Conservation (phyloP, 2,797 vertebrate genomes). For the Harpagifer antarcticus region DNA sequence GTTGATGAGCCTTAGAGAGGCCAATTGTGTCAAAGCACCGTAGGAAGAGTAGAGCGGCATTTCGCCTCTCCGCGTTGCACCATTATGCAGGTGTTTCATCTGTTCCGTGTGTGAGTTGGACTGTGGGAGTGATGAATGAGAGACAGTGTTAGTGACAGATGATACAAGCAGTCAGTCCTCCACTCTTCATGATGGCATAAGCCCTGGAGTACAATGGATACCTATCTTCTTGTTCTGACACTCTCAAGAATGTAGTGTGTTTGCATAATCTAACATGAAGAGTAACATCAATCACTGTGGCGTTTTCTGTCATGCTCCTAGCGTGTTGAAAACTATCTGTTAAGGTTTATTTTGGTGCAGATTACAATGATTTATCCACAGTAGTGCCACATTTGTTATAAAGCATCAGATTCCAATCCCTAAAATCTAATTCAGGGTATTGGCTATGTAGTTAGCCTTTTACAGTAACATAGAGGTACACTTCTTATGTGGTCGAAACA, state of each 20-base stretch:
- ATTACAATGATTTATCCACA: constrained; percentile 17
- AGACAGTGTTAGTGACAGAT: constrained; percentile 59
- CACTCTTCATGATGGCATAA: constrained; percentile 54
- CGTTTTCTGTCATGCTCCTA: constrained; percentile 31
- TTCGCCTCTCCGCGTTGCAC: constrained; percentile 31
- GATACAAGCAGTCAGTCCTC: constrained; percentile 54
- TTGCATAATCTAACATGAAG: constrained; percentile 75
- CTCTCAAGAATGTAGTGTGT: constrained; percentile 58
- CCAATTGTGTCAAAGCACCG: constrained; percentile 70
- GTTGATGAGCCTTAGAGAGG: constrained; percentile 78
- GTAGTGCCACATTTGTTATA: background rate
- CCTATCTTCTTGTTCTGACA: constrained; percentile 51
- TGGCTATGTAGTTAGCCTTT: background rate
- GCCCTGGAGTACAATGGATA: constrained; percentile 64
- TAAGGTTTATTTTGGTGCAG: constrained; percentile 16
- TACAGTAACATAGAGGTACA: too few species aligned
- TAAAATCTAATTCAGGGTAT: background rate
- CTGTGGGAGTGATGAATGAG: constrained; percentile 57
- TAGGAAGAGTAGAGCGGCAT: constrained; percentile 36
- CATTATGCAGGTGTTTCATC: constrained; percentile 57
- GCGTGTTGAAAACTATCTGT: constrained; percentile 8
- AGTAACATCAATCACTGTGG: constrained; percentile 54
- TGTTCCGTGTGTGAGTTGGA: constrained; percentile 37
- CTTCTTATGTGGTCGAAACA: too few species aligned
- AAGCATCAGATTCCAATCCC: constrained; percentile 3